These are phyloP conservation scores for Zaprionus taronus DNA, from an alignment of 1,140 invertebrate species.

Conservation along the genomic window DNA sequence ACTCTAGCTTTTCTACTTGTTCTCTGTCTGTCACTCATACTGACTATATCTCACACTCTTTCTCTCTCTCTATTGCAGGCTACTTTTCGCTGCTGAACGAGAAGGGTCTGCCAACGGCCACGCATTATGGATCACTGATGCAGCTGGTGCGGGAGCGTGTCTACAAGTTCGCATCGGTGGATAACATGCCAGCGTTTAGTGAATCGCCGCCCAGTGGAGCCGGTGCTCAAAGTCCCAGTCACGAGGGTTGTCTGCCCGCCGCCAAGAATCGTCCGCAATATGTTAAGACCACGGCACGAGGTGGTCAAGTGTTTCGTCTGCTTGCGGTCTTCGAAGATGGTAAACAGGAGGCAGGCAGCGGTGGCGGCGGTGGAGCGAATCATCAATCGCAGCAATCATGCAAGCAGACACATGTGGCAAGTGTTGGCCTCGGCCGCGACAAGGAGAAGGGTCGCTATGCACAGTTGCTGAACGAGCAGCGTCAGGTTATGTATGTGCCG, in stretches of 20 bases:
- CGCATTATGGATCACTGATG: slow-evolving; percentile 74
- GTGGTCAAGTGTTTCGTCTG: slow-evolving; percentile 80
- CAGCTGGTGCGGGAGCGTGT: slow-evolving; percentile 83
- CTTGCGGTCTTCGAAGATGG: slow-evolving; percentile 83
- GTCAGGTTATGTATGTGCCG: slow-evolving; percentile 81
- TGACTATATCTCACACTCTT: background rate
- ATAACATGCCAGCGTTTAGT: slow-evolving; percentile 81
- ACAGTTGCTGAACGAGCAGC: slow-evolving; percentile 79
- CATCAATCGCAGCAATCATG: slow-evolving; percentile 30
- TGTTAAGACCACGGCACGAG: slow-evolving; percentile 78
- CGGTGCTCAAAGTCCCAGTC: slow-evolving; percentile 52
- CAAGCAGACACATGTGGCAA: slow-evolving; percentile 45
- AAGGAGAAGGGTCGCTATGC: slow-evolving; percentile 84
- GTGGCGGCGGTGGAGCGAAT: background rate
- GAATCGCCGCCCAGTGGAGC: slow-evolving; percentile 67
- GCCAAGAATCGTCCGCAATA: slow-evolving; percentile 76
- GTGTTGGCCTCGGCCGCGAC: slow-evolving; percentile 58
- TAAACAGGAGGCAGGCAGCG: slow-evolving; percentile 66
- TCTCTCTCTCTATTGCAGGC: slow-evolving; percentile 52
- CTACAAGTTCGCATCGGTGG: slow-evolving; percentile 82
- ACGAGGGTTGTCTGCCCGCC: slow-evolving; percentile 75
- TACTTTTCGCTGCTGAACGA: slow-evolving; percentile 83
- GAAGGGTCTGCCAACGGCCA: slow-evolving; percentile 78
- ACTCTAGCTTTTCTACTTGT: too few relatives aligned
- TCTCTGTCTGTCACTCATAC: background rate